These are phyloP conservation scores for Triplophysa yarkandensis DNA, from an alignment of 2,797 vertebrate species.

Conservation along the genomic window DNA sequence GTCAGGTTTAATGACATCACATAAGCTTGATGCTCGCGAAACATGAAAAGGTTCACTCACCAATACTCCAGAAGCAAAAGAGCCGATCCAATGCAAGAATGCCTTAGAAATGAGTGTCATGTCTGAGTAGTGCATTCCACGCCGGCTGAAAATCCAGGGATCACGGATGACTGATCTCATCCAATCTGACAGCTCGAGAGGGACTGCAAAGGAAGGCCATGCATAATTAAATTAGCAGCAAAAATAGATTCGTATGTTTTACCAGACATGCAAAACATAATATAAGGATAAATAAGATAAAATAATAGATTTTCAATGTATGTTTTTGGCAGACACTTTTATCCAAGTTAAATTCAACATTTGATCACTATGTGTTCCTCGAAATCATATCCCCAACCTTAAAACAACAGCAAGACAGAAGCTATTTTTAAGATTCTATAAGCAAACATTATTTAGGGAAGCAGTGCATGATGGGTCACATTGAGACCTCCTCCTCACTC, in stretches of 20 bases:
- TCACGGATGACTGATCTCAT: background rate
- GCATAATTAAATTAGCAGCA: background rate
- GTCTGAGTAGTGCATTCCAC: background rate
- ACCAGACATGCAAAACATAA: background rate
- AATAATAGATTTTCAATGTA: background rate
- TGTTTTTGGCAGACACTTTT: too few relatives aligned
- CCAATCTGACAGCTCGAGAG: background rate
- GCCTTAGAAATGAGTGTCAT: background rate
- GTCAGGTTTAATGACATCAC: background rate
- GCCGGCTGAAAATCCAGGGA: background rate
- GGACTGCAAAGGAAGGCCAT: background rate
- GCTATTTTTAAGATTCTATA: background rate
- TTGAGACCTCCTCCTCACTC: conserved; percentile 9
- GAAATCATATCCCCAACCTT: too few relatives aligned
- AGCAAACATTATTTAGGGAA: background rate
- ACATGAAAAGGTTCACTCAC: background rate
- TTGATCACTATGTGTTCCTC: too few relatives aligned
- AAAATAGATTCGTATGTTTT: background rate
- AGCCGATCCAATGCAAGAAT: background rate
- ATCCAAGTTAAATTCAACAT: too few relatives aligned
- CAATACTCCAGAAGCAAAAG: background rate
- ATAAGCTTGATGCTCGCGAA: background rate
- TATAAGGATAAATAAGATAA: background rate
- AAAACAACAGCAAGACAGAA: too few relatives aligned
- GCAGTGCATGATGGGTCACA: background rate